Evolutionary conservation across 64 coral and sea anemone genomes (phyloP).

Genomic region (Orbicella faveolata): DNA sequence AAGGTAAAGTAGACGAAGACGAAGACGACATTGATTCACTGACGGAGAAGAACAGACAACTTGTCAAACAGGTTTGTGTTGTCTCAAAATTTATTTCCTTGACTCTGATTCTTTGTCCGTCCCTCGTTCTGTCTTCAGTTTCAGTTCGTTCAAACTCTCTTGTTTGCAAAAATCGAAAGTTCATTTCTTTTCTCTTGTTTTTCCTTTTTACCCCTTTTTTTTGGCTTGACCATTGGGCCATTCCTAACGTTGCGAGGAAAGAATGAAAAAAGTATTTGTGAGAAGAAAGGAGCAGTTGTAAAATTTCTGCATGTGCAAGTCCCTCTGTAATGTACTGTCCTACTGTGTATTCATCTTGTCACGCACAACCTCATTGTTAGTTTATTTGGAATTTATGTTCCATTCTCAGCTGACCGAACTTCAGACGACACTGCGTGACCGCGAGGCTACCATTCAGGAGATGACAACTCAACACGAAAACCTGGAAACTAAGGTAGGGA

Average conservation of each 20-base stretch:
- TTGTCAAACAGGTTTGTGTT: conserved; percentile 68
- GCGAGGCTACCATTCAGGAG: conserved; percentile 41
- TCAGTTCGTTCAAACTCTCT: too few species aligned
- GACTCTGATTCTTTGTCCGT: too few species aligned
- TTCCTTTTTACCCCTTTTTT: too few species aligned
- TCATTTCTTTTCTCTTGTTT: too few species aligned
- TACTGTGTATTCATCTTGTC: background rate
- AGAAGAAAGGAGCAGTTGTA: background rate
- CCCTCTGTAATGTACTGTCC: background rate
- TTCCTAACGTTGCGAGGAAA: too few species aligned
- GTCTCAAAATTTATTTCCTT: background rate
- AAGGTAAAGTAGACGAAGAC: conserved; percentile 91
- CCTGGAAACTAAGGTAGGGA: conserved; percentile 20
- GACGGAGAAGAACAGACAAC: conserved; percentile 81
- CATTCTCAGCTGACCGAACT: background rate
- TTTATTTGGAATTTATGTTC: background rate
- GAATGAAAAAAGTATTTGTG: too few species aligned
- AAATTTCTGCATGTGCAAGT: background rate
- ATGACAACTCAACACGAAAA: conserved; percentile 9
- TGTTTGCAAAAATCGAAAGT: too few species aligned
- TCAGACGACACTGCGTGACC: conserved; percentile 21
- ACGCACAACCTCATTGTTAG: background rate
- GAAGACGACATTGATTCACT: conserved; percentile 91
- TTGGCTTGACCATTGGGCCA: too few species aligned
- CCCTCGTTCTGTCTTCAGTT: too few species aligned